phyloP scores from a whole-genome alignment of 2,113 vertebrate species.

The Spilogale gracilis region DNA sequence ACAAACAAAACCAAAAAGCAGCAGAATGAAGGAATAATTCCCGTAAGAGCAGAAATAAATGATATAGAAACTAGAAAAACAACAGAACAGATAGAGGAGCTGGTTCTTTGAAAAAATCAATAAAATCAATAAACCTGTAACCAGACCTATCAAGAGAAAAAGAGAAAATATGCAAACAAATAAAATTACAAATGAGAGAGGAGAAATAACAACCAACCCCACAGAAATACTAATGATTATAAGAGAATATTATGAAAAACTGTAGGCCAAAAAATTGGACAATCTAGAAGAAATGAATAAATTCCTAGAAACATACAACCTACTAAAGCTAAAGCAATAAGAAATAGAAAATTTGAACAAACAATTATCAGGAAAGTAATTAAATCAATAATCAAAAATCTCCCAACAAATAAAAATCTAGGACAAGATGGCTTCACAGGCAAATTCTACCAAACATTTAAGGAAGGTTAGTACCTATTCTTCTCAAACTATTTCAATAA shows the following conservation, averaged over 20 bases:
- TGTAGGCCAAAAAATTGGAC: background rate
- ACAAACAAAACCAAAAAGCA: background rate
- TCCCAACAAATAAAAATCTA: background rate
- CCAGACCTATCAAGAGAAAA: background rate
- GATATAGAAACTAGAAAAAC: background rate
- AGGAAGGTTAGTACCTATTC: no score
- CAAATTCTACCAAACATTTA: no score
- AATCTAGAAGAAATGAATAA: background rate
- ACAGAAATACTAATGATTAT: background rate
- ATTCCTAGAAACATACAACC: background rate
- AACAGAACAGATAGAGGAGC: background rate
- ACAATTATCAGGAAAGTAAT: background rate
- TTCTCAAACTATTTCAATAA: no score
- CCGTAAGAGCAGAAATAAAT: background rate
- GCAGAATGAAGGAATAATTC: background rate
- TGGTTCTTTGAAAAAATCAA: background rate
- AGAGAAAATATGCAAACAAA: background rate
- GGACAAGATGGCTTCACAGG: background rate
- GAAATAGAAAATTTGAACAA: background rate
- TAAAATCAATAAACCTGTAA: background rate
- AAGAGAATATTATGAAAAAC: background rate
- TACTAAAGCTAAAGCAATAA: background rate
- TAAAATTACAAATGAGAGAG: background rate
- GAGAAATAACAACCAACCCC: background rate
- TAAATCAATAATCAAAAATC: background rate